These are phyloP conservation scores for Eleginops maclovinus DNA, from an alignment of 2,113 vertebrate species.

Conservation along the genomic window DNA sequence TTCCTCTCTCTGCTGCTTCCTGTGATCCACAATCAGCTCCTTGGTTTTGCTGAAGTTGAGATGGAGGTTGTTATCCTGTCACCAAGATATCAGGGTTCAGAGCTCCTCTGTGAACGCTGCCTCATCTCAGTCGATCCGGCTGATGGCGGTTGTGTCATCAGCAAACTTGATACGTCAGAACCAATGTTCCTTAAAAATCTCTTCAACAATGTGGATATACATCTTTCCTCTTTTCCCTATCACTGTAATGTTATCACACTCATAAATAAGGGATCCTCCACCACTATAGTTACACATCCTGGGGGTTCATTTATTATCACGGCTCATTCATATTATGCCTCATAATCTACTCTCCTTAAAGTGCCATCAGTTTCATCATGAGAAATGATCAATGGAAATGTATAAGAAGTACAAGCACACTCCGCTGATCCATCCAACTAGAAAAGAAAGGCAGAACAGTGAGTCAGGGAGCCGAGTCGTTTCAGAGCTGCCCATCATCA, in stretches of 20 bases:
- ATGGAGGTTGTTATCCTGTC: too few species aligned
- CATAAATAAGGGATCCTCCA: neutral
- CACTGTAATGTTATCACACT: neutral
- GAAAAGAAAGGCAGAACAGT: neutral
- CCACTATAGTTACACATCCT: neutral
- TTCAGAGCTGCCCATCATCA: neutral
- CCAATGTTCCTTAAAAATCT: slow-evolving; percentile 13
- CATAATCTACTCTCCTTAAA: slow-evolving; percentile 6
- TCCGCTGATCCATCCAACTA: neutral
- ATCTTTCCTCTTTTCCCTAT: neutral
- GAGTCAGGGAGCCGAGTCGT: too few species aligned
- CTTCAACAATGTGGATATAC: neutral
- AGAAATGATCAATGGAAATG: slow-evolving; percentile 10
- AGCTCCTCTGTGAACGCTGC: too few species aligned
- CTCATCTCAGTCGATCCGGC: too few species aligned
- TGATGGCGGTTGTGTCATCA: too few species aligned
- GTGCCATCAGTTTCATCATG: neutral
- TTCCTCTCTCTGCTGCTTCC: too few species aligned
- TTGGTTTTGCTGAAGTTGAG: too few species aligned
- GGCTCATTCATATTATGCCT: neutral
- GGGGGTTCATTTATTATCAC: neutral
- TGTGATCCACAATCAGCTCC: too few species aligned
- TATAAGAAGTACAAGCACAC: neutral
- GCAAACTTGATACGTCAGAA: neutral
- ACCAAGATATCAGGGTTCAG: too few species aligned